A percentile compares a stretch with the other conserved stretches of the same genome.
phyloP scores from a whole-genome alignment of 1,140 invertebrate species.

The Leptinotarsa texana region DNA sequence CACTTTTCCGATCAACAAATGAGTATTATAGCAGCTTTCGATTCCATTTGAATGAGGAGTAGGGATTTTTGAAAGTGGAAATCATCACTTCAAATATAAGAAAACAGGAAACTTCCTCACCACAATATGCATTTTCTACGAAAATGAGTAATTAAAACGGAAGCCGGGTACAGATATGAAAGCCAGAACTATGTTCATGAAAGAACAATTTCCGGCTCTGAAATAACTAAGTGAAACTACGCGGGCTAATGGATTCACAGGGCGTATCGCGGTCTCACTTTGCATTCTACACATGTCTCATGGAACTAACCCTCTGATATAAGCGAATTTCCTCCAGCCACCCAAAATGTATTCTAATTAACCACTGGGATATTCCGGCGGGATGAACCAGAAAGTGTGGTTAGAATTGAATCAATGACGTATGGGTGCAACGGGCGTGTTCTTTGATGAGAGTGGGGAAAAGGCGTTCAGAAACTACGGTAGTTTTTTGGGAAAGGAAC shows the following conservation, averaged over 20 bases:
- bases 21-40: no score
- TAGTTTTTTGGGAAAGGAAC: no score
- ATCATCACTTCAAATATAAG: no score
- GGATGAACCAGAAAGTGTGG: background rate
- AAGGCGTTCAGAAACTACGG: no score
- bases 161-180: background rate
- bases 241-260: constrained; percentile 1
- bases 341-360: constrained; percentile 1
- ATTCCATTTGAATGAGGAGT: no score
- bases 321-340: constrained; percentile 5
- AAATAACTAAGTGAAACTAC: constrained; percentile 6
- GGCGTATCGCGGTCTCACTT: background rate
- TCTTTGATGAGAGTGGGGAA: no score
- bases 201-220: constrained; percentile 1
- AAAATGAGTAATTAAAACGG: background rate
- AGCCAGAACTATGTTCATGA: constrained; percentile 7
- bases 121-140: background rate
- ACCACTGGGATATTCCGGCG: background rate
- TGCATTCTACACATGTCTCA: constrained; percentile 1
- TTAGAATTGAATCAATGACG: background rate
- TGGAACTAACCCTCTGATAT: constrained; percentile 2
- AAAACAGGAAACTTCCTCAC: background rate
- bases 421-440: background rate
- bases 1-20: no score
- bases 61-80: no score